Conservation (phyloP, 2,113 vertebrate species). For the Ellobius talpinus region DNA sequence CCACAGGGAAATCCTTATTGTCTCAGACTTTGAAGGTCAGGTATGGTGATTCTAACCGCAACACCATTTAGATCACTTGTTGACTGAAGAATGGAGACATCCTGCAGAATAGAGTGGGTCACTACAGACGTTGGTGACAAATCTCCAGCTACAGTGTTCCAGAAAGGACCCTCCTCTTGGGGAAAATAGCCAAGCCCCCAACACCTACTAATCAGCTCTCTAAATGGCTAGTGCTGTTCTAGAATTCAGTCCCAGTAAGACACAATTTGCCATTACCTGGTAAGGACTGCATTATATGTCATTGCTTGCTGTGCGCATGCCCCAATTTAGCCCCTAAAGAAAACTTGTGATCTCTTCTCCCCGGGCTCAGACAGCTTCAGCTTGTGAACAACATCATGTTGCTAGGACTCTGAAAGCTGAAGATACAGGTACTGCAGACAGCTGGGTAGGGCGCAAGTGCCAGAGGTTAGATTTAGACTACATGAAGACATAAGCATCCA, state of each 20-base stretch:
- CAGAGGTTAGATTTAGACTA: neutral
- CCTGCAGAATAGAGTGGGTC: neutral
- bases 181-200: neutral
- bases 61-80: constrained; percentile 9
- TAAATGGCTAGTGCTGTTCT: neutral
- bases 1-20: neutral
- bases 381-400: neutral
- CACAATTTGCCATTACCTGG: neutral
- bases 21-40: neutral
- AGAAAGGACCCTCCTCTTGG: neutral
- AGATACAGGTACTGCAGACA: neutral
- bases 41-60: neutral
- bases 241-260: constrained; percentile 15
- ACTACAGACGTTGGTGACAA: neutral
- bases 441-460: neutral
- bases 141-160: neutral
- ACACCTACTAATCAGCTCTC: neutral
- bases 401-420: neutral
- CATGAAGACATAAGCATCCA: neutral
- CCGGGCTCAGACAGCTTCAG: neutral
- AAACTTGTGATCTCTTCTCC: neutral
- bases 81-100: neutral
- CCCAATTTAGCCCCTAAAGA: neutral
- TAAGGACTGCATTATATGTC: constrained; percentile 20
- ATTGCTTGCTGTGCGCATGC: neutral